phyloP scores from a whole-genome alignment of 2,888 invertebrate genomes.

The Ennomos erosarius region DNA sequence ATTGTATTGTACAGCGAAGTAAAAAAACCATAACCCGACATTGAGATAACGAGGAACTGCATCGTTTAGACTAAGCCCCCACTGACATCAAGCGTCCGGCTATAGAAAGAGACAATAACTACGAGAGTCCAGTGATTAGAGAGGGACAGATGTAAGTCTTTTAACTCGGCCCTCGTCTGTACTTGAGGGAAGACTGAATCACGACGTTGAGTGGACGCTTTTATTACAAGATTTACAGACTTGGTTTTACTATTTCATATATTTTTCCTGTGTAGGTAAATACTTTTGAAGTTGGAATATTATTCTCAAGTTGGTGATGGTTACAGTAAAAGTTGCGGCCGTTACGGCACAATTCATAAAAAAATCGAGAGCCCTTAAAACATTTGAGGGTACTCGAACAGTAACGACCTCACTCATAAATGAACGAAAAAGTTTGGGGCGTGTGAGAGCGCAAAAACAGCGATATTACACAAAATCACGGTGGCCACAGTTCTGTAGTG shows the following conservation, averaged over 20 bases:
- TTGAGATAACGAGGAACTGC: constrained; percentile 63
- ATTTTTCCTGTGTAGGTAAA: constrained; percentile 18
- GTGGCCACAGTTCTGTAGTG: constrained; percentile 71
- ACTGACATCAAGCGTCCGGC: constrained; percentile 51
- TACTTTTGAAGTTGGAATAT: constrained; percentile 12
- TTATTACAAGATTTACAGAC: constrained; percentile 62
- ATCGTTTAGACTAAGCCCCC: constrained; percentile 57
- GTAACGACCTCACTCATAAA: constrained; percentile 21
- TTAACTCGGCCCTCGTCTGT: constrained; percentile 46
- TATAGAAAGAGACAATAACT: constrained; percentile 54
- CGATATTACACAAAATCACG: constrained; percentile 71
- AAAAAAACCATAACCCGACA: constrained; percentile 55
- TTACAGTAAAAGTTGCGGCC: constrained; percentile 4
- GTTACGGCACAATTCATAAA: constrained; percentile 8
- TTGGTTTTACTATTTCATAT: constrained; percentile 38
- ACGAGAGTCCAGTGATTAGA: constrained; percentile 48
- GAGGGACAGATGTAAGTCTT: constrained; percentile 51
- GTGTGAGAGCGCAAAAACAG: constrained; percentile 45
- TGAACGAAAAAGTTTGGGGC: constrained; percentile 33
- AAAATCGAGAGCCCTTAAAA: constrained; percentile 19
- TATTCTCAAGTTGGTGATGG: constrained; percentile 12
- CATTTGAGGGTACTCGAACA: constrained; percentile 25
- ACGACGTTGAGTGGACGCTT: constrained; percentile 59
- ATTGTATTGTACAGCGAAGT: constrained; percentile 45
- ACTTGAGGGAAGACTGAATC: constrained; percentile 59